Evolutionary conservation across 2,888 invertebrate species (phyloP), one percentile per base, ranked within the genome.

Genomic region (Hirtodrosophila confusa): DNA sequence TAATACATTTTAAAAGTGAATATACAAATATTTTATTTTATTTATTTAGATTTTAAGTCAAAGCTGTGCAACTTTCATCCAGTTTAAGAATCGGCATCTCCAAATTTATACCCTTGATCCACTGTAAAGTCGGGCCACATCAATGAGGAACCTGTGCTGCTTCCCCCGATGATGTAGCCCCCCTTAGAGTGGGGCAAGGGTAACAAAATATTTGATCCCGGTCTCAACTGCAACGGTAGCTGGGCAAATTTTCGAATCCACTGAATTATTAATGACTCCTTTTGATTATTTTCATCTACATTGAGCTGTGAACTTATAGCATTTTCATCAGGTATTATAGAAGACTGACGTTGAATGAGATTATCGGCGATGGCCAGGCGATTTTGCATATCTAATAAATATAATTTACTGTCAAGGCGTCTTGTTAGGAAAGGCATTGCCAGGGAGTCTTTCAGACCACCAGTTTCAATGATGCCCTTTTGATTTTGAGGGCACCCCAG

Each of bases 171-270:
- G 31, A 62, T 44, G 58, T 50, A 54, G 47, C 58, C 57, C 31
- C 58, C 40, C 37, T 49, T 29, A 29, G 23, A 67, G 24, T 67
- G 67, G 51, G 67, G 58, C 35, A 67, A 51, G 58, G 67, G 67
- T 43, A 67, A 10, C n/a, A 66, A 39, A 33, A 67, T 48, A 3
- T 35, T 47, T 6, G 66, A 56, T 36, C 66, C 66, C 10, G 67
- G 66, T 37, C 66, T 49, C 8, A 50, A 9, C 27, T 66, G 66
- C 7, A 66, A 12, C 9, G 66, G 66, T n/a, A 66, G 11, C 23
- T 45, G 39, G 7, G 39, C 36, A 33, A 49, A 47, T 37, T 47
- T 40, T 10, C 7, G 9, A 29, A 56, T 9, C 57, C 50, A 57
- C 12, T 44, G 27, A 9, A 9, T 6, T 7, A 66, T 39, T 12